Base-by-base conservation (phyloP, 2,797 vertebrate species). In the Serranus cabrilla region DNA sequence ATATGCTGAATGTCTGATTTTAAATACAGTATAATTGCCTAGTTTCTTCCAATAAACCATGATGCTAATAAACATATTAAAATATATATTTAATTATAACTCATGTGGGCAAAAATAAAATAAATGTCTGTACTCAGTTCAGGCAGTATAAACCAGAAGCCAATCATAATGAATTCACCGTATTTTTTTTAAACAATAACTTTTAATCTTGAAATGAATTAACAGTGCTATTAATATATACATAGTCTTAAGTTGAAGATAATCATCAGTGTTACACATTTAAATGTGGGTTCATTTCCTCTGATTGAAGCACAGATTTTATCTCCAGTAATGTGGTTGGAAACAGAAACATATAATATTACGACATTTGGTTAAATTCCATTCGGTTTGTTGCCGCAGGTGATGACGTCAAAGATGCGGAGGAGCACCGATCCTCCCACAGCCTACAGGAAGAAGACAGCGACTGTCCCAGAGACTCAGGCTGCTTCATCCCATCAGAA, bases 401-500 rank as follows among this genome's bases (percentile, higher is more conserved):
- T 84, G 93, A 93, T 12, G 93, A 94, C 21, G 82, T 76, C 37
- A 90, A 49, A 17, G 86, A 84, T 87, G 94, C 2, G 61, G 95
- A 95, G 78, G 93, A 95, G 77, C 91, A 93, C 0, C 84, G 25
- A 64, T 92, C 90, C 1, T 65, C 89, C 54, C 86, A 92, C 81
- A 92, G 91, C 5, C 80, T 39, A 2, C 80, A 92, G 68, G 94
- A 94, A 81, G 95, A 96, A 47, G 93, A 94, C 66, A 96, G 96
- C 42, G 96, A 99, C 89, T 98, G 97, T 92, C 96, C 96, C 49
- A 95, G 98, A 94, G 98, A 99, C 93, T 99, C 98, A 0, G 98
- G 98, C 65, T 99, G 98, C 87, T 99, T 98, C 76, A 96, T 97
- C 75, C 97, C 97, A 7, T 95, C 97, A 37, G 97, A 96, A 93